Base-by-base conservation (phyloP, 2,113 vertebrate genomes). In the Phyllostomus hastatus region DNA sequence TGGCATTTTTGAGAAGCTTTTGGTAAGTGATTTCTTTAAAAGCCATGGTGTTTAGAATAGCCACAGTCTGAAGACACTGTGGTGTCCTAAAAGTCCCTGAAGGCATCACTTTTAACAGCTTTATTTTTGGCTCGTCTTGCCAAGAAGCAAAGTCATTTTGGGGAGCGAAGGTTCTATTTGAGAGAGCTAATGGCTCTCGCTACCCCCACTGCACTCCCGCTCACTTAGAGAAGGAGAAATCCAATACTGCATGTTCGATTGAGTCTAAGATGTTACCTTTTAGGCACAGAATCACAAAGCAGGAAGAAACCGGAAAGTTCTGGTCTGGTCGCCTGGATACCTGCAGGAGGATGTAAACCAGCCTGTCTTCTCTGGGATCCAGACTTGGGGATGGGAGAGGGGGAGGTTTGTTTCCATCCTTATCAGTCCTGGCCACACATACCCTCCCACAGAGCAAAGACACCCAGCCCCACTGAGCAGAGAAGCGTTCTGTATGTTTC, bases 61-160 rank as follows among this genome's bases (percentile, higher is more conserved):
- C 81, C 33, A 41, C 26, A 10, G 73, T 57, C 41, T 69, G 66
- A 52, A 95, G 83, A 86, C 24, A n/a, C 33, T 82, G 22, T 35
- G 50, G 52, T 48, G 4, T 26, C 79, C 64, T 70, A 46, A 90
- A 96, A 92, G 33, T 90, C 76, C 70, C 88, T 26, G 52, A 84
- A 93, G 87, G 10, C 20, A 83, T 95, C 38, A 33, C 80, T 94
- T 87, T 66, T 35, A 91, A 81, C 67, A 57, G 88, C 31, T 91
- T 83, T 92, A 75, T 70, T 95, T 96, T 93, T 84, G 79, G 83
- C 89, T 87, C 52, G 14, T 83, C 69, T 89, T 87, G 54, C 91
- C 87, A 87, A 80, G 89, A 89, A 89, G 35, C 72, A 48, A 54
- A 91, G 82, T 85, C 73, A 59, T 78, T 85, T 64, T 94, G 70